Base-by-base conservation (phyloP, 2,113 vertebrate genomes). In the Chitala chitala region DNA sequence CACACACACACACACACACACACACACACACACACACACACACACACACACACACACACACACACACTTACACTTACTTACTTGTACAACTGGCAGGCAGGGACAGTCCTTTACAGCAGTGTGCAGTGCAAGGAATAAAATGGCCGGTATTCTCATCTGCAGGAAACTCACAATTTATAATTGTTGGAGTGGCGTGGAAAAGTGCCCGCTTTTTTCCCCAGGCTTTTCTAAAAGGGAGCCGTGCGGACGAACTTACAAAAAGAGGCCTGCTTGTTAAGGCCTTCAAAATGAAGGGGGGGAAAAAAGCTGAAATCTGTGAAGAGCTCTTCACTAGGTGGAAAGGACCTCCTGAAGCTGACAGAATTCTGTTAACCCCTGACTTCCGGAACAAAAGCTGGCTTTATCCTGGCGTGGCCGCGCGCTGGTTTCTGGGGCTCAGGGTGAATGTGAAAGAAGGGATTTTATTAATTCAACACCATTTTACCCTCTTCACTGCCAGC, bases 371-470 rank as follows among this genome's bases (percentile, higher is more conserved):
- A 82, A 86, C 85, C 84, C 75, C 72, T 81, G 82, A 83, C 83
- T 82, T 73, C 69, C 64, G 20, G 86, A 81, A 87, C 83, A 82
- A 80, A 74, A 10, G 31, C 61, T 72, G 80, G 76, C 72, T 83
- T 85, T 80, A 80, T 79, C 82, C 73, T 79, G 82, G 80, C 76
- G 53, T 22, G 79, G 73, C 80, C 76, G 84, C 69, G 78, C 83
- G 82, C 84, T 84, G 59, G 78, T 83, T 87, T 85, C 81, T 77
- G 76, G 44, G 74, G 77, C 78, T 75, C 82, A 78, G 64, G 77
- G 76, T 78, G 81, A 78, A 84, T 78, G 3, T 75, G 82, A 76
- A 87, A 80, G 76, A 80, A 77, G 48, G 75, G 56, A 74, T 69
- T 75, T 83, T 50, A 20, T 13, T 38, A 69, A 84, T 70, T 69